Evolutionary conservation across 2,888 invertebrate species (phyloP), one percentile per base, ranked within the genome.

Genomic region (Cryptocheilus praepositus): DNA sequence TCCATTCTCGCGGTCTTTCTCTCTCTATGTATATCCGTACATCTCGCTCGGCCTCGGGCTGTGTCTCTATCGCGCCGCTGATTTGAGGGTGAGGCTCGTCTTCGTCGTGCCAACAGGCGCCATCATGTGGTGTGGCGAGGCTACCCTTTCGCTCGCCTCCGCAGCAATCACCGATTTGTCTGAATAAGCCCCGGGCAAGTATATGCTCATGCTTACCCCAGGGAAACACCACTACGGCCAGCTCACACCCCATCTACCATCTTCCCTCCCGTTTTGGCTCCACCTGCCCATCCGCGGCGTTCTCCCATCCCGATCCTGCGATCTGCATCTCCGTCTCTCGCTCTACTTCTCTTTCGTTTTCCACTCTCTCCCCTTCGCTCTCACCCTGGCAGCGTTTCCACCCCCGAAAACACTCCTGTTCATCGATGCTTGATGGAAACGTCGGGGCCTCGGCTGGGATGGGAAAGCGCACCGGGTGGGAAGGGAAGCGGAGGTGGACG

Each of bases 81-180:
- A 71, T 74, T 77, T 71, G 66, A 44, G 67, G 66, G 51, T 59
- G 69, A 59, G 25, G 16, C 71, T 53, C 71, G 60, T 70, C 75
- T 64, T 76, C 69, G 78, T 77, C 67, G 56, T 63, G 60, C 74
- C 75, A 64, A 72, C 57, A 59, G 28, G 19, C 15, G 13, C 46
- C 58, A 65, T 36, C 36, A 36, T 36, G 28, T 21, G 59, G 15
- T 15, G 61, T 44, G 70, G 66, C 68, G 71, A 67, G 44, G 72
- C 79, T 76, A 81, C 84, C 84, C 82, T 84, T 84, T 85, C 85
- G 82, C 86, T 85, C 83, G 83, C 80, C 81, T 85, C 83, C 82
- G 77, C 83, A 86, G 86, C 87, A 87, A 87, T 87, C 87, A 86
- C 87, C 86, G 87, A 87, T 87, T 86, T 86, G 86, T 86, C 86